Percentiles rank a stretch among this genome's conserved stretches.
phyloP scores from a whole-genome alignment of 2,797 vertebrate species.

The Sebastes trivittatus region DNA sequence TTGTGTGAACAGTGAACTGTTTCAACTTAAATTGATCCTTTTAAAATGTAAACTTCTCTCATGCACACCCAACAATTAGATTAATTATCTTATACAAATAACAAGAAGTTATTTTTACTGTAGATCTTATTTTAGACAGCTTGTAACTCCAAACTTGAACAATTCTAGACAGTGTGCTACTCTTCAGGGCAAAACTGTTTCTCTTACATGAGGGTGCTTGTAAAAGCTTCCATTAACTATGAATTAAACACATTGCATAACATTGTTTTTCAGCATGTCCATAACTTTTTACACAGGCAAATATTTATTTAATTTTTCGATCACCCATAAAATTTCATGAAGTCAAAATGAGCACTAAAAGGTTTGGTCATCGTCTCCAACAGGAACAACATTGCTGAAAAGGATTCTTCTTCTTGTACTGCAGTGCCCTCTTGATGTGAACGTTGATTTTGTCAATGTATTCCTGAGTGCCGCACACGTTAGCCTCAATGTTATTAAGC shows the following conservation, averaged over 20 bases:
- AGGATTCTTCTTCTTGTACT: constrained; percentile 86
- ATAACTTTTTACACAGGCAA: neutral
- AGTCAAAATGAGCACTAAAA: constrained; percentile 17
- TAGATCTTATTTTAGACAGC: neutral
- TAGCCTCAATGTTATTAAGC: constrained; percentile 86
- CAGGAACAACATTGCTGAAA: constrained; percentile 86
- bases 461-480: constrained; percentile 82
- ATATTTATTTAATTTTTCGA: constrained; percentile 6
- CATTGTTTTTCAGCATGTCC: neutral
- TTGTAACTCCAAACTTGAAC: neutral
- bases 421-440: constrained; percentile 84
- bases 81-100: neutral
- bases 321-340: neutral
- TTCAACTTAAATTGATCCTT: neutral
- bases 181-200: neutral
- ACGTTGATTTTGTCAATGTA: constrained; percentile 81
- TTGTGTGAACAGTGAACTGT: neutral
- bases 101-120: neutral
- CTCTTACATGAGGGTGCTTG: neutral
- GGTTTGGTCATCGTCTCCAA: constrained; percentile 41
- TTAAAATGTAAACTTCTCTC: neutral
- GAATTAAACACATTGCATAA: neutral
- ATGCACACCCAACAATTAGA: neutral
- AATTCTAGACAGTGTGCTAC: neutral
- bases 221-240: neutral